Conservation (phyloP, 2,113 vertebrate species). For the Arenaria interpres region DNA sequence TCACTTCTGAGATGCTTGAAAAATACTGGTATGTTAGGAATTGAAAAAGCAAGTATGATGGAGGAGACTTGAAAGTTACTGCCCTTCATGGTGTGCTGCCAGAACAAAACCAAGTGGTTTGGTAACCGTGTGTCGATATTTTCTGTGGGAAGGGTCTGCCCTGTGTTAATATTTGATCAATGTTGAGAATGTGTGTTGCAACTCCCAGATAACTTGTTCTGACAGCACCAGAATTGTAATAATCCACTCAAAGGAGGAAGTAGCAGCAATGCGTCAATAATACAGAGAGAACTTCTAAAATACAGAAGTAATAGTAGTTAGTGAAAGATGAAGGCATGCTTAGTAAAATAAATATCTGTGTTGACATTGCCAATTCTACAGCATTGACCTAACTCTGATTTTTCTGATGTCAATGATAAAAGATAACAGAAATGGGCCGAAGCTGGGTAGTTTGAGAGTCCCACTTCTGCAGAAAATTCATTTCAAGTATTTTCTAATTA, state of each 20-base stretch:
- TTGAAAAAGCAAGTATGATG: rapidly evolving
- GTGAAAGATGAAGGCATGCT: neutral
- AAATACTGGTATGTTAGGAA: neutral
- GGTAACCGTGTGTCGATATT: neutral
- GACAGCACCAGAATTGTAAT: neutral
- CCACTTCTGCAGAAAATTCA: neutral
- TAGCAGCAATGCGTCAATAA: neutral
- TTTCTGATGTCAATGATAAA: neutral
- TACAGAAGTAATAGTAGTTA: neutral
- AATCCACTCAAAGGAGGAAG: neutral
- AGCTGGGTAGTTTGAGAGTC: neutral
- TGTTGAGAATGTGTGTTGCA: neutral
- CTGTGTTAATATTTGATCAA: neutral
- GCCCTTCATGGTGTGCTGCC: neutral
- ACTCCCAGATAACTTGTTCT: neutral
- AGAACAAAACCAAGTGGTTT: neutral
- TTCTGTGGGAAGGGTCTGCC: neutral
- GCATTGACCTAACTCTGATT: neutral
- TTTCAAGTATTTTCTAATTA: neutral
- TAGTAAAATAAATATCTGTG: neutral
- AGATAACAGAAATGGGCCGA: neutral
- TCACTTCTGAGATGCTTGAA: neutral
- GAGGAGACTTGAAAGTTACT: neutral
- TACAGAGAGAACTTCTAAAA: neutral
- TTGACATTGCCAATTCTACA: neutral